Base-by-base conservation (phyloP, 1,140 invertebrate genomes). In the Tachypleus tridentatus region DNA sequence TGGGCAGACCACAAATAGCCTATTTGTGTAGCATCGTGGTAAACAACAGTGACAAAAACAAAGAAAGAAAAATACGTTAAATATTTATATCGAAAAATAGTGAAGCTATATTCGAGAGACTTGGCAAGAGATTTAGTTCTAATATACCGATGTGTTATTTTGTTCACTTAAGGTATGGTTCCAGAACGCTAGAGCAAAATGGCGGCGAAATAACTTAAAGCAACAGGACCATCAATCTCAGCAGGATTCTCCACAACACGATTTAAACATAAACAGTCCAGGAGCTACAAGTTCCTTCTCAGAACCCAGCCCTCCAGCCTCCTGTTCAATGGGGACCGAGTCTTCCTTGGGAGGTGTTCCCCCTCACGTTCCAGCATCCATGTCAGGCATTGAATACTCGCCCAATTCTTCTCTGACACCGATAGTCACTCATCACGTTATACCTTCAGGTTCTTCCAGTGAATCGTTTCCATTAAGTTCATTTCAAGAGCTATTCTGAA, bases 151-250 rank as follows among this genome's bases (percentile, higher is more conserved):
- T 29, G 29, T 29, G 29, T 29, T 29, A 29, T 29, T 29, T 29
- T 29, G 29, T 29, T 29, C 29, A 2, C 29, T 29, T 29, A 83
- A 98, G 95, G 95, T 98, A 60, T 98, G 95, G 95, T 98, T 98
- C 82, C 95, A 98, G 82, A 98, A 98, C 77, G 92, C 93, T 48
- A 81, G 95, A 61, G 95, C 95, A 71, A 98, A 98, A 82, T 97
- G 93, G 88, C 84, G 95, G 72, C 84, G 94, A 69, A 92, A 93
- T 84, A 86, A 92, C 77, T 82, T 91, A 72, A 92, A 91, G 74
- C 86, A 89, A 72, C 87, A 89, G 72, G 85, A 84, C 73, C 67
- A 29, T 29, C 29, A 29, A 29, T 29, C 29, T 29, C 29, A 29
- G 29, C 29, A 29, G 29, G 2, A 29, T 29, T 29, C 29, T 29